These are phyloP conservation scores for Sarcophilus harrisii DNA, from an alignment of 2,797 vertebrate genomes.

Conservation along the genomic window DNA sequence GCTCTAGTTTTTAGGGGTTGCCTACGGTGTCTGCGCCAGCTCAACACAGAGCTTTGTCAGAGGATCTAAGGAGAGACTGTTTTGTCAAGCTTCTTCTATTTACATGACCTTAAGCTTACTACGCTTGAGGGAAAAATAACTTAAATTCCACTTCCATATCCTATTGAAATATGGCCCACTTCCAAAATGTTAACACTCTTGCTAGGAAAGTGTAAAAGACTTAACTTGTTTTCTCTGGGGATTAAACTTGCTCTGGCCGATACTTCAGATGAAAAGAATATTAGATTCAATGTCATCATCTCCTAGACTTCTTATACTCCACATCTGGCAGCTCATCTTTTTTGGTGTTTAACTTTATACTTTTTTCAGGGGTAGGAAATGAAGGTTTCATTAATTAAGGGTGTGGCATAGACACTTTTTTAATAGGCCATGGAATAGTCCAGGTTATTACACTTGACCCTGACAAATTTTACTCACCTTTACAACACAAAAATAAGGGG, in stretches of 20 bases:
- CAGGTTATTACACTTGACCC: rapidly evolving
- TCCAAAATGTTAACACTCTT: background rate
- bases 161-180: rapidly evolving
- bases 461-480: background rate
- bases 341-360: background rate
- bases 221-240: background rate
- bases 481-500: background rate
- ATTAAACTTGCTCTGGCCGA: background rate
- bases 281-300: background rate
- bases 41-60: background rate
- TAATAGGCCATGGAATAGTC: background rate
- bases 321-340: background rate
- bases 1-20: background rate
- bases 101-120: background rate
- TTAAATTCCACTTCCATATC: background rate
- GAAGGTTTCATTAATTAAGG: background rate
- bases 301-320: background rate
- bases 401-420: background rate
- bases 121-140: rapidly evolving
- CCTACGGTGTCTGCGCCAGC: background rate
- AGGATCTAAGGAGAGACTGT: background rate
- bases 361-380: background rate
- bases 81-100: background rate
- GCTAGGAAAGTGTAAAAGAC: background rate
- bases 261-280: background rate